phyloP scores from a whole-genome alignment of 2,888 invertebrate genomes.

The Brachyptera risi region DNA sequence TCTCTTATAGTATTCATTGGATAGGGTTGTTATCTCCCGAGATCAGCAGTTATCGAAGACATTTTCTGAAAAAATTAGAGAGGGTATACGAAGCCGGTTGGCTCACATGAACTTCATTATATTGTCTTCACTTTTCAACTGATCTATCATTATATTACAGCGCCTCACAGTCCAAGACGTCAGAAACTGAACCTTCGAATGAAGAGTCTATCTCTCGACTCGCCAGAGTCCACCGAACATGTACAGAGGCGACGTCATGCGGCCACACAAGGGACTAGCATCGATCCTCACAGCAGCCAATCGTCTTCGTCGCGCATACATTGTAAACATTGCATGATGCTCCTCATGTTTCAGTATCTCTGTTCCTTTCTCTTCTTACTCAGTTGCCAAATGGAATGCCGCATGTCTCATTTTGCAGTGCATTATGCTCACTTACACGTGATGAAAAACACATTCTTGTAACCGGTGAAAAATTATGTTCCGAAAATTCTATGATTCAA shows the following conservation, averaged over 20 bases:
- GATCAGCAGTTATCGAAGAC: too few relatives aligned
- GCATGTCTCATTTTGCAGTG: too few relatives aligned
- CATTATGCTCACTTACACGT: too few relatives aligned
- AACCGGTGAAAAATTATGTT: too few relatives aligned
- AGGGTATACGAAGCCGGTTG: not conserved
- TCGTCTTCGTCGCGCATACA: conserved; percentile 57
- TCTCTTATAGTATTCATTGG: too few relatives aligned
- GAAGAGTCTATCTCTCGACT: conserved; percentile 96
- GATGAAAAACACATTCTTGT: too few relatives aligned
- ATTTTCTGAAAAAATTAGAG: too few relatives aligned
- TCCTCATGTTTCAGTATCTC: conserved; percentile 18
- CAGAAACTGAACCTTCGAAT: conserved; percentile 95
- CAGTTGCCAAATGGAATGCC: too few relatives aligned
- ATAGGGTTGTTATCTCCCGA: too few relatives aligned
- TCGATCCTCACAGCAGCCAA: conserved; percentile 48
- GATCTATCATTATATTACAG: conserved; percentile 50
- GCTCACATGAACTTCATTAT: too few relatives aligned
- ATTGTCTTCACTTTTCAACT: too few relatives aligned
- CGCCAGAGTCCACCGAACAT: conserved; percentile 88
- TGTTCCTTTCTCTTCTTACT: not conserved
- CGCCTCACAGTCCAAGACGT: conserved; percentile 92
- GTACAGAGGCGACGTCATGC: conserved; percentile 65
- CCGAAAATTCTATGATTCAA: too few relatives aligned
- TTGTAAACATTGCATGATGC: conserved; percentile 48
- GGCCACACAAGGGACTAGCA: conserved; percentile 43